These are phyloP conservation scores for Thera britannica DNA, from an alignment of 2,888 invertebrate species.

Conservation along the genomic window DNA sequence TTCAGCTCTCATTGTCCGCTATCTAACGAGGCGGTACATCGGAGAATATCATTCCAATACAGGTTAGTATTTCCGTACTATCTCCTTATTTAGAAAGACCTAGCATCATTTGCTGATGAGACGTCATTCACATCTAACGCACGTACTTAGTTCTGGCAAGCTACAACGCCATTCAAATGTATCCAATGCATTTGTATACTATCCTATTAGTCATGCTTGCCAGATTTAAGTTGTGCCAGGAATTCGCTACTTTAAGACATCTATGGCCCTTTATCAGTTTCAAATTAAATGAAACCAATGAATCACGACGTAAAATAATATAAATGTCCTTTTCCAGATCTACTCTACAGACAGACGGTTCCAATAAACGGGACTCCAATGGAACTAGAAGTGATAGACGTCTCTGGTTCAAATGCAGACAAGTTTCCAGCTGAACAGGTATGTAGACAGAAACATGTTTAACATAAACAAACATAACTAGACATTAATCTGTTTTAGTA, in stretches of 20 bases:
- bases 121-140: slow-evolving; percentile 15
- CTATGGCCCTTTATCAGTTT: neutral
- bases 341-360: slow-evolving; percentile 90
- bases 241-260: neutral
- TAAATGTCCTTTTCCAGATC: slow-evolving; percentile 79
- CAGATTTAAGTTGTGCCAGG: slow-evolving; percentile 6
- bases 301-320: slow-evolving; percentile 1
- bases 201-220: neutral
- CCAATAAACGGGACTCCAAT: slow-evolving; percentile 89
- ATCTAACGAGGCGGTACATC: slow-evolving; percentile 90
- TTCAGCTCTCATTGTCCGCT: slow-evolving; percentile 91
- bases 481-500: slow-evolving; percentile 4
- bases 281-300: neutral
- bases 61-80: slow-evolving; percentile 77
- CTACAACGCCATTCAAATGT: slow-evolving; percentile 9
- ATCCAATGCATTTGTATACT: neutral
- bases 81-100: slow-evolving; percentile 12
- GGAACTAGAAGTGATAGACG: slow-evolving; percentile 92
- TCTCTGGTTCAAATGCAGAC: slow-evolving; percentile 88
- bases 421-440: slow-evolving; percentile 86
- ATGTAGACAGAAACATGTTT: slow-evolving; percentile 41
- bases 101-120: slow-evolving; percentile 6
- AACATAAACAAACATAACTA: slow-evolving; percentile 11
- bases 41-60: slow-evolving; percentile 93
- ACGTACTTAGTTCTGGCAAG: slow-evolving; percentile 7